Evolutionary conservation across 2,888 invertebrate species (phyloP), one percentile per base, ranked within the genome.

Genomic region (Prenolepis imparis): DNA sequence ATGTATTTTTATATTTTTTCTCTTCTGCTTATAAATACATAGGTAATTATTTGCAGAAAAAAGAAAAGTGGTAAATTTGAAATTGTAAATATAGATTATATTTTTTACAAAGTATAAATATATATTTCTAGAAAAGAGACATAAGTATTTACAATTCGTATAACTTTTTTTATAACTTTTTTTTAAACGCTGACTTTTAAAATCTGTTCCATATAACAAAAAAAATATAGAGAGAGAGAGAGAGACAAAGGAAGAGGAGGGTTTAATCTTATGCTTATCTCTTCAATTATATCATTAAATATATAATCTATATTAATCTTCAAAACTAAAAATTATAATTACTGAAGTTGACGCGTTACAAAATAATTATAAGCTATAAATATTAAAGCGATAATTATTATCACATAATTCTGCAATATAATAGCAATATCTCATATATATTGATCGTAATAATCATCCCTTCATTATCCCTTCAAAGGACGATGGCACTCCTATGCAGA

Each of bases 391-490:
- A 44, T 77, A 55, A 67, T 68, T 59, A 59, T 18, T 44, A 67
- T 21, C 41, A 52, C 41, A 44, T 41, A 57, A 67, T 59, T 55
- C 21, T 21, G 41, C 21, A 78, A 64, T 59, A 41, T 28, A 9
- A 59, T 8, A 3, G 8, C 41, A 28, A 61, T 61, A 24, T 67
- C 24, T 36, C 68, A 70, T n/a, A n/a, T n/a, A n/a, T n/a, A n/a
- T 80, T 80, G 36, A 44, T 59, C 57, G 57, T 59, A 59, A 78
- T 36, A 80, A 80, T 80, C 70, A 70, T 18, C 3, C 24, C 32
- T 59, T 44, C 52, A 59, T 68, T 59, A 78, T 59, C 78, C 32
- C 59, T 68, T 80, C 70, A 80, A 80, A 80, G 78, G 78, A 61
- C 15, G 44, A 68, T 68, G 44, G 70, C 59, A 4, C 32, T 18